Conservation (phyloP, 1,140 invertebrate genomes). For the Drosophila sechellia region DNA sequence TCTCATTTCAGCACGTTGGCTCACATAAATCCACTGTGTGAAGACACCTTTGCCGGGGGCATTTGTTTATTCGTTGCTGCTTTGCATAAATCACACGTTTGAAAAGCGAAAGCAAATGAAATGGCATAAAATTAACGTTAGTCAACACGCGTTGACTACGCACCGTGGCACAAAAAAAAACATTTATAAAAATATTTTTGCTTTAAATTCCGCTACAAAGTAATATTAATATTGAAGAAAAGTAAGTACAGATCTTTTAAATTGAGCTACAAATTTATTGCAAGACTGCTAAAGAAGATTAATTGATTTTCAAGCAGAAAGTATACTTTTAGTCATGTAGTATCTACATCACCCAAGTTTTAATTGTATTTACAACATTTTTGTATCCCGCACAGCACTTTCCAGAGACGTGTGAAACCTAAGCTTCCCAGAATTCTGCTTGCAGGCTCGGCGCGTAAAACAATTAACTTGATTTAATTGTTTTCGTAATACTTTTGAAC, state of each 20-base stretch:
- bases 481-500: constrained; percentile 33
- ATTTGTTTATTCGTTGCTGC: constrained; percentile 73
- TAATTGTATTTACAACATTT: neutral
- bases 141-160: constrained; percentile 33
- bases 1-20: constrained; percentile 19
- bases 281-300: no score
- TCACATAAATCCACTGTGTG: constrained; percentile 36
- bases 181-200: neutral
- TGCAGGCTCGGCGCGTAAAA: neutral
- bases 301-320: no score
- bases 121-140: constrained; percentile 78
- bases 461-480: constrained; percentile 34
- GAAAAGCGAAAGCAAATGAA: constrained; percentile 59
- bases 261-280: no score
- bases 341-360: neutral
- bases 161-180: constrained; percentile 36
- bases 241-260: no score
- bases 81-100: constrained; percentile 80
- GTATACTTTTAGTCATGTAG: no score
- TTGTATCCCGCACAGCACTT: neutral
- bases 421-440: neutral
- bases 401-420: neutral
- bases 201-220: no score
- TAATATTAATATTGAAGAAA: no score
- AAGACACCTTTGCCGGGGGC: constrained; percentile 61